Percentiles rank a stretch among this genome's conserved stretches.
Evolutionary conservation across 2,113 vertebrate species (phyloP).

Genomic region (Myodes glareolus): DNA sequence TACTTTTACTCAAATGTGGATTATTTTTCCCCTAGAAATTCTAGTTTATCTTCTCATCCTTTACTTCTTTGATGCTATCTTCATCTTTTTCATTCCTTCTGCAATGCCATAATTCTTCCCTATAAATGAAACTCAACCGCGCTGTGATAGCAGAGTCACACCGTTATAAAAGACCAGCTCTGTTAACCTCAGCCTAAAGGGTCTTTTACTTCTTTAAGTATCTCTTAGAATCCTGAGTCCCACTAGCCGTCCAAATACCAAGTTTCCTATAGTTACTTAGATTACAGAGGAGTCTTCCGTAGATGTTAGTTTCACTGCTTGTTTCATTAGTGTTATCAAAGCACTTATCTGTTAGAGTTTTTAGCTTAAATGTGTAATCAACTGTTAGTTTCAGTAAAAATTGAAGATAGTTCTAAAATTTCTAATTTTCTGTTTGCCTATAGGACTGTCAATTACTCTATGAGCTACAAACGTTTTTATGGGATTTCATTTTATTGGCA

Average conservation of each 20-base stretch:
- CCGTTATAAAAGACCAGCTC: background rate
- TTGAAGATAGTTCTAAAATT: background rate
- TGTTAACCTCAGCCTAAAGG: background rate
- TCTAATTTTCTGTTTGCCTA: background rate
- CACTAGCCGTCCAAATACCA: background rate
- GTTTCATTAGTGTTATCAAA: background rate
- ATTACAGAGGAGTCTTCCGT: background rate
- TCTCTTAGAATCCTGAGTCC: background rate
- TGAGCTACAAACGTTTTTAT: background rate
- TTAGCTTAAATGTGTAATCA: background rate
- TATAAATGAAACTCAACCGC: background rate
- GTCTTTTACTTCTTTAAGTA: background rate
- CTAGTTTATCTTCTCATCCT: background rate
- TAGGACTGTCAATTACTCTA: background rate
- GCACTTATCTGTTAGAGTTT: background rate
- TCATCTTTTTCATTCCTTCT: background rate
- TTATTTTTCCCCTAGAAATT: too few relatives aligned
- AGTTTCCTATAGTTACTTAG: background rate
- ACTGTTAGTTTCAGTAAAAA: constrained; percentile 23
- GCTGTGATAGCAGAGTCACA: background rate
- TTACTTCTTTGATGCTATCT: background rate
- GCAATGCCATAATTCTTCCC: background rate
- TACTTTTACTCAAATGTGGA: background rate
- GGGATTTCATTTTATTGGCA: background rate
- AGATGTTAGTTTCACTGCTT: background rate